A percentile compares a stretch with the other conserved stretches of the same genome.
phyloP scores from a whole-genome alignment of 1,140 invertebrate genomes.

The Penaeus chinensis region DNA sequence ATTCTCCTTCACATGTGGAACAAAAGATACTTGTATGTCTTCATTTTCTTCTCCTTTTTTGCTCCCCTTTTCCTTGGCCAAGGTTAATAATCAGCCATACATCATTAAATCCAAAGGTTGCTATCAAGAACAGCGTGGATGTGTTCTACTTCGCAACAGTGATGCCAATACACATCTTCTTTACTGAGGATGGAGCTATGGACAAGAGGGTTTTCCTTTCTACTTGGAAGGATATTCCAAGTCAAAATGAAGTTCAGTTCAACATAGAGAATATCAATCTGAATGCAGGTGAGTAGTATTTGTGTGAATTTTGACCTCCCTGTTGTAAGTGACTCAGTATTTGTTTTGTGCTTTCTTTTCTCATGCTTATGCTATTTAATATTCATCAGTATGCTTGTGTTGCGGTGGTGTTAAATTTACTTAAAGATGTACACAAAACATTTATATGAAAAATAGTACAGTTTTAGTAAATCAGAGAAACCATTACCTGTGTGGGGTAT shows the following conservation, averaged over 20 bases:
- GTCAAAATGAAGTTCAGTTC: conserved; percentile 97
- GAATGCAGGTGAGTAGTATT: conserved; percentile 71
- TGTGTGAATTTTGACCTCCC: background rate
- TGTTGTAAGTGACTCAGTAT: background rate
- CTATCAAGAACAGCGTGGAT: conserved; percentile 98
- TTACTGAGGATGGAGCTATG: conserved; percentile 96
- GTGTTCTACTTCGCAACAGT: conserved; percentile 97
- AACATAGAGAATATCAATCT: conserved; percentile 75
- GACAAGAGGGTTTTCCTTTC: conserved; percentile 97
- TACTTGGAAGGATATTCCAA: conserved; percentile 99
- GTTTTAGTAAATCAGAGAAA: no score
- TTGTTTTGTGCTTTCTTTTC: background rate
- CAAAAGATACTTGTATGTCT: background rate
- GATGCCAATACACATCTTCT: conserved; percentile 93
- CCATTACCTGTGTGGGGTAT: no score
- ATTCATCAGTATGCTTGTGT: no score
- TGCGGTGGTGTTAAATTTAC: no score
- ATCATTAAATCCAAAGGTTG: conserved; percentile 76
- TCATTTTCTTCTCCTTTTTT: background rate
- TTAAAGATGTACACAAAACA: no score
- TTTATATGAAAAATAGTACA: no score
- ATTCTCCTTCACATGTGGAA: no score
- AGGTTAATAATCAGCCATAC: no score
- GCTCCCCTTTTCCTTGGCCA: background rate
- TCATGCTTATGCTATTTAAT: background rate